phyloP scores from a whole-genome alignment of 2,113 vertebrate species.

The Artemisiospiza belli region DNA sequence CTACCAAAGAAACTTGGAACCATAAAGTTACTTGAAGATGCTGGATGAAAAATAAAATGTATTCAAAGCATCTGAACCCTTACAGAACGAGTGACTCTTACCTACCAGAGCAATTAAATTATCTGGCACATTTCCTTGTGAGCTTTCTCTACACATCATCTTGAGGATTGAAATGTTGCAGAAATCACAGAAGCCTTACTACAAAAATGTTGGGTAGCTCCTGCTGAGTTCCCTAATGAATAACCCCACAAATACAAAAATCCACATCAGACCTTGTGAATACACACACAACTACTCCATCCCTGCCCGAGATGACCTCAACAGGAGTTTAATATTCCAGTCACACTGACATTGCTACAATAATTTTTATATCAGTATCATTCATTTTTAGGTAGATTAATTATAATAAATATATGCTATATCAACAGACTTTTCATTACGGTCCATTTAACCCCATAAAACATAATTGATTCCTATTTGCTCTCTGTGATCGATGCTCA shows the following conservation, averaged over 20 bases:
- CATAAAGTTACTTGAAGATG: background rate
- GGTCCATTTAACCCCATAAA: constrained; percentile 72
- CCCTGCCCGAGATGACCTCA: background rate
- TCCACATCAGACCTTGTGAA: background rate
- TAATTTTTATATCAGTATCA: constrained; percentile 67
- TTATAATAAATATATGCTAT: constrained; percentile 73
- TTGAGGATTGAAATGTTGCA: background rate
- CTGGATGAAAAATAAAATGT: background rate
- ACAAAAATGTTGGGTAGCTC: background rate
- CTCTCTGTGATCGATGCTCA: constrained; percentile 63
- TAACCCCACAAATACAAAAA: background rate
- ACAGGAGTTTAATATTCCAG: constrained; percentile 23
- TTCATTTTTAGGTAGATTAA: constrained; percentile 74
- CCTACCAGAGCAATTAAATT: background rate
- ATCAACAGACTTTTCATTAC: constrained; percentile 72
- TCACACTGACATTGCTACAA: constrained; percentile 20
- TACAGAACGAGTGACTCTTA: background rate
- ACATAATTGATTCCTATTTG: constrained; percentile 74
- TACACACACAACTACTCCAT: background rate
- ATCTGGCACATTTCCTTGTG: background rate
- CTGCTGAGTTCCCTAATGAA: background rate
- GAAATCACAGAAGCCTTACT: background rate
- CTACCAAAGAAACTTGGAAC: background rate
- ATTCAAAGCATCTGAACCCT: background rate
- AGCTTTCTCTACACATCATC: background rate